Evolutionary conservation across 2,888 invertebrate genomes (phyloP).

Genomic region (Stenotaenia linearis): DNA sequence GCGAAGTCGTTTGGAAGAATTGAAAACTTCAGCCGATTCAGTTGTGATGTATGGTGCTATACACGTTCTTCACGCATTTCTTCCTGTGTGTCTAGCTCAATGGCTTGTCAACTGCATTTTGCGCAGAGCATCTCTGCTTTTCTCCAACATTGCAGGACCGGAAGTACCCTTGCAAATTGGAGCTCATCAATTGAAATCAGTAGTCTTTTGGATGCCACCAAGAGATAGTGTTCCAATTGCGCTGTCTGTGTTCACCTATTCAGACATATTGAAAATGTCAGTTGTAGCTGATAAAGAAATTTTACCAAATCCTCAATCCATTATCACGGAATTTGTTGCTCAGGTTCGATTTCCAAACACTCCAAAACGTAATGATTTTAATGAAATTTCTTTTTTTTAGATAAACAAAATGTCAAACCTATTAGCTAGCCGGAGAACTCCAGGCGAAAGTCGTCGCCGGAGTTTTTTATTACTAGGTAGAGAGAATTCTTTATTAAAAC

Average conservation of each 20-base stretch:
- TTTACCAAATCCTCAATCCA: conserved; percentile 45
- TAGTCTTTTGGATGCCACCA: conserved; percentile 51
- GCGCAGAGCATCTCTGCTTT: conserved; percentile 44
- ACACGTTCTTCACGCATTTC: conserved; percentile 48
- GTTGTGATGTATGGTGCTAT: conserved; percentile 52
- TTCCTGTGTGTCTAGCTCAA: conserved; percentile 44
- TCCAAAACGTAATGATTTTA: too few species aligned
- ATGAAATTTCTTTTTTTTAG: conserved; percentile 42
- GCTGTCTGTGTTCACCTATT: conserved; percentile 53
- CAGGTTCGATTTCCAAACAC: conserved; percentile 45
- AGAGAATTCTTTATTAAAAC: conserved; percentile 44
- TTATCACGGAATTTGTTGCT: conserved; percentile 45
- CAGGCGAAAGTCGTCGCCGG: conserved; percentile 48
- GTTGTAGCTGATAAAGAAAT: conserved; percentile 50
- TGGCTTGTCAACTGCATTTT: conserved; percentile 43
- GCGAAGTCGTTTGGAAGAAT: conserved; percentile 51
- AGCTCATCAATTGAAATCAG: conserved; percentile 43
- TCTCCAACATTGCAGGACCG: conserved; percentile 53
- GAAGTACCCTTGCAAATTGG: conserved; percentile 49
- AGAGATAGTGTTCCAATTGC: conserved; percentile 50
- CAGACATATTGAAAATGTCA: conserved; percentile 52
- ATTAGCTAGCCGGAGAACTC: conserved; percentile 50
- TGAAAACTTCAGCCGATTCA: conserved; percentile 52
- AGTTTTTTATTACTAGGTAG: conserved; percentile 46
- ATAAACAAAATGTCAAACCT: conserved; percentile 49